Base-by-base conservation (phyloP, 2,797 vertebrate species). In the Neosilurus hyrtlii region DNA sequence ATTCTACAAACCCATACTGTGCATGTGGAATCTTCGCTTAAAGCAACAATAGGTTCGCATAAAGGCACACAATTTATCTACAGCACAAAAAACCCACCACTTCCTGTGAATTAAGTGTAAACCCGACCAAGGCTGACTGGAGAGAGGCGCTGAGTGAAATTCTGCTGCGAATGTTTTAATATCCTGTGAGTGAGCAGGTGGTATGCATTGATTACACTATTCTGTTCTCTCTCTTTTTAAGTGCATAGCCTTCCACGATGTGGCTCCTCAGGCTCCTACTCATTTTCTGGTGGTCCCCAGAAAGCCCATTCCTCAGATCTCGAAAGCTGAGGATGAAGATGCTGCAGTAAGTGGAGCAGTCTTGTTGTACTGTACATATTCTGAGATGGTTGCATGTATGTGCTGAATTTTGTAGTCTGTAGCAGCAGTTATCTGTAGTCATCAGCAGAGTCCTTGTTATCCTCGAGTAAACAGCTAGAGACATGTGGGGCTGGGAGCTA, bases 271-370 rank as follows among this genome's bases (percentile, higher is more conserved):
- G 93, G 97, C 98, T 72, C 98, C 98, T 63, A 96, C 93, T 49
- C 98, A 98, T 92, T 96, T 99, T 91, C 92, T 99, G 43, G 96
- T 99, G 18, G 94, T 99, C 83, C 98, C 98, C 1, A 97, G 95
- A 92, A 98, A 99, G 89, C 93, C 94, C 49, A 96, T 99, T 81
- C 66, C 94, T 75, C 94, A 95, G 52, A 92, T 99, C 84, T 98
- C 97, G 35, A 91, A 95, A 88, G 96, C 92, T 0, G 95, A 97
- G 86, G 97, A 97, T 0, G 76, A 89, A 14, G 98, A 99, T 91
- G 95, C 96, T 89, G 94, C 92, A 79, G 97, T 97, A 92, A 96
- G 96, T 95, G 9, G 8, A 62, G n/a, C n/a, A n/a, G n/a, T 9
- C 24, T 12, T 24, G 12, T 35, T 71, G 1, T 52, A 52, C n/a